Evolutionary conservation across 2,888 invertebrate species (phyloP).

Genomic region (Synanthedon vespiformis): DNA sequence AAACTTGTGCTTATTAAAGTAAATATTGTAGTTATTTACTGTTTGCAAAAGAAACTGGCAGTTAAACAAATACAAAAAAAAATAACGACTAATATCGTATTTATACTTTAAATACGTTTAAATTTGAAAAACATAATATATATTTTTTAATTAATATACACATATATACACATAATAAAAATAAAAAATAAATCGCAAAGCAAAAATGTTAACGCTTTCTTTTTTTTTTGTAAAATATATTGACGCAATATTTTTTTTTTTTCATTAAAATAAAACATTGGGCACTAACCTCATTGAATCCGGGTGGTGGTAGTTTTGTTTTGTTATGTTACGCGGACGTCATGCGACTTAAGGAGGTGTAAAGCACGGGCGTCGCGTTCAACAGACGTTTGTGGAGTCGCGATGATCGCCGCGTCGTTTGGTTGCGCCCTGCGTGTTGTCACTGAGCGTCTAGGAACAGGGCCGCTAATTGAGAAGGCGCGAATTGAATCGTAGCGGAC

Average conservation of each 20-base stretch:
- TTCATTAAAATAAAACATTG: background rate
- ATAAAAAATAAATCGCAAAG: constrained; percentile 17
- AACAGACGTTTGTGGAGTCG: constrained; percentile 17
- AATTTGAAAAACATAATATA: background rate
- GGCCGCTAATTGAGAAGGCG: constrained; percentile 15
- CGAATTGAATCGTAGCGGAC: constrained; percentile 4
- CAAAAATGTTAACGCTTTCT: constrained; percentile 10
- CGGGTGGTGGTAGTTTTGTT: constrained; percentile 16
- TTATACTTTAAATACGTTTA: too few relatives aligned
- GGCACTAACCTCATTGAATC: constrained; percentile 41
- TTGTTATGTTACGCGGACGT: constrained; percentile 23
- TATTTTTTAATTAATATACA: background rate
- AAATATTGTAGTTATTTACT: too few relatives aligned
- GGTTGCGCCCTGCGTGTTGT: constrained; percentile 16
- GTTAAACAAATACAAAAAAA: too few relatives aligned
- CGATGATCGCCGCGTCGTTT: constrained; percentile 7
- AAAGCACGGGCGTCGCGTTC: constrained; percentile 21
- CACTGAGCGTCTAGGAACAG: constrained; percentile 11
- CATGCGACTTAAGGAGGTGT: constrained; percentile 16
- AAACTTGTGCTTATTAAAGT: too few relatives aligned
- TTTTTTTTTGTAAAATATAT: background rate
- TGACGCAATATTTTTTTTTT: background rate
- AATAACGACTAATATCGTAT: too few relatives aligned
- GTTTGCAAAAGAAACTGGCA: too few relatives aligned
- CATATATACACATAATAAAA: background rate